Percentiles rank a stretch among this genome's conserved stretches.
These are phyloP conservation scores for Piezodorus guildinii DNA, from an alignment of 1,140 invertebrate species.

Conservation along the genomic window DNA sequence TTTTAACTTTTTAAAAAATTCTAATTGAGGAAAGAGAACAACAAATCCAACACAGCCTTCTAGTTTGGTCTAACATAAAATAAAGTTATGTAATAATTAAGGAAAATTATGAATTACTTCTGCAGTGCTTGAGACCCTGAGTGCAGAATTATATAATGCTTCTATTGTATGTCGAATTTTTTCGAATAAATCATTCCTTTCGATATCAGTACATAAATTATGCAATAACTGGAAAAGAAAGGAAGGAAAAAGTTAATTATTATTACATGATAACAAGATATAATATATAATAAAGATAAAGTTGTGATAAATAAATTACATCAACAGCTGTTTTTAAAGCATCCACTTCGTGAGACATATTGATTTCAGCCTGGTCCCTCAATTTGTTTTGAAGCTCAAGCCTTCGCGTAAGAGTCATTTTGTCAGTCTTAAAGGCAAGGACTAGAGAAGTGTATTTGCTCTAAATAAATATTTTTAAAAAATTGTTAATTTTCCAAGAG, in stretches of 20 bases:
- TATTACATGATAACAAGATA: neutral
- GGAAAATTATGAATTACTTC: slow-evolving; percentile 31
- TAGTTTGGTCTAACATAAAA: too few relatives aligned
- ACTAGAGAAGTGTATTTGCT: slow-evolving; percentile 38
- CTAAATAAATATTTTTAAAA: slow-evolving; percentile 28
- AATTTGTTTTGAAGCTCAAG: slow-evolving; percentile 39
- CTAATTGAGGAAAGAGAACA: too few relatives aligned
- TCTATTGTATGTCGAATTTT: slow-evolving; percentile 37
- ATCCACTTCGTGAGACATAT: slow-evolving; percentile 38
- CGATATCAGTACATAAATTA: slow-evolving; percentile 32
- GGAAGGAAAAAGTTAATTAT: neutral
- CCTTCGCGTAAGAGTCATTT: slow-evolving; percentile 37
- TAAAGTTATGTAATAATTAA: neutral
- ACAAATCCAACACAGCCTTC: too few relatives aligned
- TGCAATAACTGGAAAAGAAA: slow-evolving; percentile 32
- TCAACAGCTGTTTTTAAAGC: slow-evolving; percentile 32
- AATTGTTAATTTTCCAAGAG: neutral
- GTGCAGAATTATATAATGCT: slow-evolving; percentile 35
- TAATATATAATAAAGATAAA: neutral
- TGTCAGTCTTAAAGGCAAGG: slow-evolving; percentile 43
- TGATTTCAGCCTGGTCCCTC: slow-evolving; percentile 40
- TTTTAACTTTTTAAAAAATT: too few relatives aligned
- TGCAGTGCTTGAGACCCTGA: slow-evolving; percentile 36
- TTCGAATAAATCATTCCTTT: slow-evolving; percentile 33
- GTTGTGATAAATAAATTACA: slow-evolving; percentile 20